These are phyloP conservation scores for Quadroppia sp. DNA, from an alignment of 2,888 invertebrate species.

Conservation along the genomic window DNA sequence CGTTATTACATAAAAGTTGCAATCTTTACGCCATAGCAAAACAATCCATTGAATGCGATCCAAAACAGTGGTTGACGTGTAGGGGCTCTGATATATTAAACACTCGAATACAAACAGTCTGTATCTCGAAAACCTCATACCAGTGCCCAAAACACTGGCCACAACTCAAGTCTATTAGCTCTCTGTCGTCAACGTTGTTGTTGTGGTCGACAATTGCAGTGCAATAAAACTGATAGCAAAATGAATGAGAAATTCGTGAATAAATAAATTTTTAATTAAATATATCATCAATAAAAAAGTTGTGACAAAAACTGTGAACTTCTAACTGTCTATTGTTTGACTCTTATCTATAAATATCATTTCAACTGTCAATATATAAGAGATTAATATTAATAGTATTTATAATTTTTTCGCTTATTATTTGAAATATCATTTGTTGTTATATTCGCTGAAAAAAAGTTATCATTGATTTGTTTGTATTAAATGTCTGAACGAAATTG, in stretches of 20 bases:
- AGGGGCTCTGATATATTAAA: neutral
- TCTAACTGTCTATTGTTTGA: neutral
- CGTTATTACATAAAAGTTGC: conserved; percentile 20
- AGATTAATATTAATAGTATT: too few species aligned
- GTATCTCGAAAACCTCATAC: too few species aligned
- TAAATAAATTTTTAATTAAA: neutral
- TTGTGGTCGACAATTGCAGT: neutral
- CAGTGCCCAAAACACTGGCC: too few species aligned
- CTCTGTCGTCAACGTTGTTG: too few species aligned
- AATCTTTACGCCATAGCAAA: neutral
- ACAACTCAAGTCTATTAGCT: too few species aligned
- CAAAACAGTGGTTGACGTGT: neutral
- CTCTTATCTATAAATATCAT: neutral
- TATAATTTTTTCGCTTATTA: too few species aligned
- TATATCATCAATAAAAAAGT: neutral
- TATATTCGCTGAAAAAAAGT: too few species aligned
- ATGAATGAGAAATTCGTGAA: neutral
- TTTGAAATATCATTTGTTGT: too few species aligned
- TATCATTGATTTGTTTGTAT: too few species aligned
- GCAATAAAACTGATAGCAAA: neutral
- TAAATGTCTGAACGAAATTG: neutral
- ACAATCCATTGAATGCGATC: neutral
- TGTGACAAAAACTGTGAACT: neutral
- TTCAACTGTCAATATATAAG: neutral
- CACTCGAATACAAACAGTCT: conserved; percentile 15